Conservation (phyloP, 2,113 vertebrate genomes). For the Laticauda laticaudata region DNA sequence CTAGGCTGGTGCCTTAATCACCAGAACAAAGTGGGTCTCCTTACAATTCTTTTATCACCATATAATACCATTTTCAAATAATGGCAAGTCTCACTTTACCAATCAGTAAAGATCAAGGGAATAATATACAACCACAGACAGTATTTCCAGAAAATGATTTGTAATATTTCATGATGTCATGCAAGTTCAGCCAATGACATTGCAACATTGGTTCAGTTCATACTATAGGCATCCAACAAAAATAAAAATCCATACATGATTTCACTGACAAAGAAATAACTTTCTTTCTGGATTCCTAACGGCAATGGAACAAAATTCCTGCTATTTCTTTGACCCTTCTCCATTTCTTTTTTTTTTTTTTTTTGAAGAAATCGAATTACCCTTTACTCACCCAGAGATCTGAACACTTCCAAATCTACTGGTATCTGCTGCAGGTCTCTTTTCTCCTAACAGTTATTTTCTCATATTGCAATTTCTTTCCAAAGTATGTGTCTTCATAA, state of each 20-base stretch:
- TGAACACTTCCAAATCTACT: neutral
- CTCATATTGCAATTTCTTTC: neutral
- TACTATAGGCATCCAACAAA: neutral
- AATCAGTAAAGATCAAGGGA: neutral
- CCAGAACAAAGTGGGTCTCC: neutral
- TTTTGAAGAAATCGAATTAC: neutral
- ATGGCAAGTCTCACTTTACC: neutral
- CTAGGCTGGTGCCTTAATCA: neutral
- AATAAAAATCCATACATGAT: neutral
- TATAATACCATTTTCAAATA: neutral
- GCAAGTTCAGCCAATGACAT: neutral
- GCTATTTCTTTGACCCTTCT: neutral
- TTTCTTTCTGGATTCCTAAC: neutral
- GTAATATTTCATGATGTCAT: neutral
- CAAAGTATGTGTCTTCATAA: constrained; percentile 2
- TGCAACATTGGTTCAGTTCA: neutral
- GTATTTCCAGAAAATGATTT: neutral
- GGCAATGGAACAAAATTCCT: neutral
- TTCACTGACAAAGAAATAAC: neutral
- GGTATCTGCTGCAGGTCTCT: neutral
- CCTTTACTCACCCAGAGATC: neutral
- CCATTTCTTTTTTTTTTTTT: neutral
- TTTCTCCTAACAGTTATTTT: neutral
- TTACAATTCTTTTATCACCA: neutral
- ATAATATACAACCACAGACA: neutral